Percentiles rank a stretch among this genome's conserved stretches.
Evolutionary conservation across 2,797 vertebrate genomes (phyloP).

Genomic region (Cossypha heuglini): DNA sequence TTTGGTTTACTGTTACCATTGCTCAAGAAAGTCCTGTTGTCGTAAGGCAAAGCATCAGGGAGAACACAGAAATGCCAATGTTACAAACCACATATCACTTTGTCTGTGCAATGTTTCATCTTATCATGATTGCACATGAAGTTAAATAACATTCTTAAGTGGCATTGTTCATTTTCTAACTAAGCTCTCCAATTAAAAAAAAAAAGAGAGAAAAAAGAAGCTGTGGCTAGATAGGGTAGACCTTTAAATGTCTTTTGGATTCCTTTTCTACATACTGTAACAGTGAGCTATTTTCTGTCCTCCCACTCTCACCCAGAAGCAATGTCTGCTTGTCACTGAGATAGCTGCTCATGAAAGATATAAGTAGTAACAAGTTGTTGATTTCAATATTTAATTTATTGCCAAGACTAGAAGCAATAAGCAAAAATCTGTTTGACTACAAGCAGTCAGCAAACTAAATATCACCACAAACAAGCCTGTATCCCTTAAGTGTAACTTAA

Average conservation of each 20-base stretch:
- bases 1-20: not conserved
- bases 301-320: slow-evolving; percentile 45
- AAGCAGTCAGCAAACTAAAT: not conserved
- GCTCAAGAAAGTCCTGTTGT: not conserved
- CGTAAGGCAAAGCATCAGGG: not conserved
- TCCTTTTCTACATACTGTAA: slow-evolving; percentile 18
- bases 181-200: not conserved
- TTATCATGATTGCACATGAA: not conserved
- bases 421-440: slow-evolving; percentile 18
- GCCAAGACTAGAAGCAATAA: slow-evolving; percentile 16
- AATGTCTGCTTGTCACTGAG: slow-evolving; percentile 44
- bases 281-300: slow-evolving; percentile 40
- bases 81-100: not conserved
- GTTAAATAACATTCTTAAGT: not conserved
- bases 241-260: slow-evolving; percentile 19
- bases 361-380: slow-evolving; percentile 48
- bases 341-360: not conserved
- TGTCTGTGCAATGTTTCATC: not conserved
- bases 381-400: slow-evolving; percentile 62
- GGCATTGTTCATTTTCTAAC: not conserved
- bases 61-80: not conserved
- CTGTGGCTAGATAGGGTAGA: not conserved
- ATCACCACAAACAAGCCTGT: slow-evolving; percentile 9
- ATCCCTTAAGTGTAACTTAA: not conserved
- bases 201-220: not conserved